Conservation (phyloP, 2,888 invertebrate genomes). For the Watsonalla cultraria region DNA sequence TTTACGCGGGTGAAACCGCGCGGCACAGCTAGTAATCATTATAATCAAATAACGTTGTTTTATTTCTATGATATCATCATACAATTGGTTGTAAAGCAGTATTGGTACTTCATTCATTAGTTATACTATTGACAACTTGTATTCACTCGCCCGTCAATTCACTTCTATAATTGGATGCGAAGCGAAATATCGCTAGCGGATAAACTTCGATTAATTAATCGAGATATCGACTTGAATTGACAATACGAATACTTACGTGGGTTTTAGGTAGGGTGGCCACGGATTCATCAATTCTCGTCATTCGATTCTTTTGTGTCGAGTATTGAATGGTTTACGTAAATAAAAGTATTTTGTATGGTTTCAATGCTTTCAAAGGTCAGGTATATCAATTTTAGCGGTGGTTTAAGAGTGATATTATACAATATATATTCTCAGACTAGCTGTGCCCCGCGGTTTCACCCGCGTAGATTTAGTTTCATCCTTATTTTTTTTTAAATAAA, state of each 20-base stretch:
- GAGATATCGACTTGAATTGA: conserved; percentile 3
- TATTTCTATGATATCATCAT: too few relatives aligned
- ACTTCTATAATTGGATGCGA: conserved; percentile 2
- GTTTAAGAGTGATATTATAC: too few relatives aligned
- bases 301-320: background rate
- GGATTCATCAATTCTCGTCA: background rate
- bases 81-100: background rate
- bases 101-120: background rate
- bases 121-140: background rate
- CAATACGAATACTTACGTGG: conserved; percentile 1
- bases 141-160: background rate
- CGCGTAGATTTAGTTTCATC: too few relatives aligned
- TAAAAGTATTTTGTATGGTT: too few relatives aligned
- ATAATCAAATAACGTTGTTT: too few relatives aligned
- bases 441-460: too few relatives aligned
- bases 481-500: too few relatives aligned
- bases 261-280: background rate
- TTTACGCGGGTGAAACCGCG: too few relatives aligned
- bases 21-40: too few relatives aligned
- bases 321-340: background rate
- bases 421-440: too few relatives aligned
- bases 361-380: too few relatives aligned
- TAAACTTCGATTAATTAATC: conserved; percentile 2
- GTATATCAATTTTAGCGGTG: too few relatives aligned
- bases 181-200: conserved; percentile 2